Conservation (phyloP, 2,888 invertebrate species). For the Trachelus iudaicus region DNA sequence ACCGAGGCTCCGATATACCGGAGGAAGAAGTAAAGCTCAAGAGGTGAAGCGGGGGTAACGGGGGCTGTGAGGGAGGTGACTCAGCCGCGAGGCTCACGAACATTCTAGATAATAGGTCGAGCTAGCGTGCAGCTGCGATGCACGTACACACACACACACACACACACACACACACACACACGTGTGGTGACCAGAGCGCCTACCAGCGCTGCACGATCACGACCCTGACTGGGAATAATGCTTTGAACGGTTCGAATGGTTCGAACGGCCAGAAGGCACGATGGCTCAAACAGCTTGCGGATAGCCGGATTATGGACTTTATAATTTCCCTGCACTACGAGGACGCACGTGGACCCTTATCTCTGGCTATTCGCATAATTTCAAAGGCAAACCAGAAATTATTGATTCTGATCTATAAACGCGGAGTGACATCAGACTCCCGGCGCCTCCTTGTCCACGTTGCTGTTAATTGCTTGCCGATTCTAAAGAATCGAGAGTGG, state of each 20-base stretch:
- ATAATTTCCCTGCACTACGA: not conserved
- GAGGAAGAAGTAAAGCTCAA: not conserved
- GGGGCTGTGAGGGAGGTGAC: not conserved
- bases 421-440: slow-evolving; percentile 33
- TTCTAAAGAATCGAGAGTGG: slow-evolving; percentile 15
- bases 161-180: not conserved
- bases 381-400: not conserved
- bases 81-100: not conserved
- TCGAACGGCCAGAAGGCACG: too few species aligned
- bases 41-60: not conserved
- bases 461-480: not conserved
- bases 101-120: not conserved
- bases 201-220: not conserved
- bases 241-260: not conserved
- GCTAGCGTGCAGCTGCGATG: not conserved
- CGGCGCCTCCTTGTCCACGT: not conserved
- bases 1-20: too few species aligned
- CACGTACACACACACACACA: not conserved
- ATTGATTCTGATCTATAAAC: slow-evolving; percentile 18
- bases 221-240: not conserved
- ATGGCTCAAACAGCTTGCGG: not conserved
- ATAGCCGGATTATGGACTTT: not conserved
- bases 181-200: too few species aligned
- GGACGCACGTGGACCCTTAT: not conserved
- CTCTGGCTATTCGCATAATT: slow-evolving; percentile 11